Base-by-base conservation (phyloP, 2,797 vertebrate genomes). In the Hydrolagus colliei region DNA sequence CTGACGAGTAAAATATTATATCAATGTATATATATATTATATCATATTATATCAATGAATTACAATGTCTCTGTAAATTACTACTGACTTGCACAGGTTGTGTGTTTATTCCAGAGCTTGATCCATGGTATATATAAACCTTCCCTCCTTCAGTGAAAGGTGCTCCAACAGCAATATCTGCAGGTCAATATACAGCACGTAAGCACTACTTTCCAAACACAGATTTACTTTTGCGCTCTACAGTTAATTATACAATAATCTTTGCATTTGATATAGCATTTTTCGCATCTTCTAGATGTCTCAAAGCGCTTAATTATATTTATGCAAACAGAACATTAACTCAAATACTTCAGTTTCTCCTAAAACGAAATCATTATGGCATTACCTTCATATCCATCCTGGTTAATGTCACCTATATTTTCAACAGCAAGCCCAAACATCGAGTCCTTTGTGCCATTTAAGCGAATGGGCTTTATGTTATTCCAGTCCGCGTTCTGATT, bases 351-450 rank as follows among this genome's bases (percentile, higher is more conserved):
- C 71, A 9, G 27, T 72, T 85, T n/a, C 16, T 72, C 41, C 62
- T 20, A 18, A 20, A 6, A 27, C 12, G 27, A 62, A 32, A 41
- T 5, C 72, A 84, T 20, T 62, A 14, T 20, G n/a, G 85, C 68
- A 88, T 93, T 89, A 98, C 98, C 98, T 92, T 94, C 90, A 86
- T 94, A 98, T 2, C 94, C 95, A 1, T 99, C 98, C 90, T 95
- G 95, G 91, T 99, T 98, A 87, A 98, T 11, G 86, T 99, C 97
- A 5, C 97, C 97, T 1, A 97, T 93, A 86, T 96, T 97, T 90
- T 97, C 94, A 86, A 99, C 98, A 0, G 97, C 95, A 88, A 99
- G 92, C 65, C 98, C 98, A 88, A 99, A 99, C 98, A 99, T 99
- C 0, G 98, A 99, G 90, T 96, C 94, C 73, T 95, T 95, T 86